Evolutionary conservation across 1,140 invertebrate species (phyloP), one percentile per base, ranked within the genome.

Genomic region (Rhynchophorus ferrugineus): DNA sequence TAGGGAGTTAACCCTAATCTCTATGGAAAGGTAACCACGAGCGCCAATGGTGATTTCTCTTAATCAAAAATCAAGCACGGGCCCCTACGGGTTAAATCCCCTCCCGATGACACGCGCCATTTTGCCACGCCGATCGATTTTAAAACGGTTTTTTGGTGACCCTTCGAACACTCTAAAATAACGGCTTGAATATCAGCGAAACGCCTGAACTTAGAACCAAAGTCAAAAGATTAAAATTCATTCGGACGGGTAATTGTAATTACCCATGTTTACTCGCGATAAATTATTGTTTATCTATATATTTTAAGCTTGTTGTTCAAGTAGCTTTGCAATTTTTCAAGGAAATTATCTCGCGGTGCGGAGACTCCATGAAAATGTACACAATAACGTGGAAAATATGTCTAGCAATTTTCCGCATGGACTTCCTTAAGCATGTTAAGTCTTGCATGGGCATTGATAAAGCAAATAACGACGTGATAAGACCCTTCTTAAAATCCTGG

Each of bases 361-460:
- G n/a, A n/a, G n/a, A n/a, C n/a, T n/a, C n/a, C n/a, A n/a, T n/a
- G n/a, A n/a, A 29, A 29, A 11, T 11, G 24, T 29, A 11, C 11
- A 42, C 38, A 34, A 33, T 41, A 42, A 49, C 21, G 21, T 33
- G 47, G 35, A 49, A 49, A 49, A 49, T 42, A 20, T 57, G 56
- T 58, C 34, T 11, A 58, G 48, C 53, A 57, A 62, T 61, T 62
- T 62, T 61, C 58, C 61, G 49, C 57, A 44, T 55, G 54, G 60
- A 49, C 51, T 49, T 18, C 37, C 24, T 13, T 44, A n/a, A 29
- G 13, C 51, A 45, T 59, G 63, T 63, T 63, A 63, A 61, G 62
- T 64, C 64, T 58, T 66, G 64, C 64, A 66, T 59, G 61, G 55
- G 56, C 35, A 38, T 37, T 45, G 64, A 66, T 66, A 66, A 66